Percentiles rank a stretch among this genome's conserved stretches.
Conservation (phyloP, 2,113 vertebrate genomes). For the Alaudala cheleensis region DNA sequence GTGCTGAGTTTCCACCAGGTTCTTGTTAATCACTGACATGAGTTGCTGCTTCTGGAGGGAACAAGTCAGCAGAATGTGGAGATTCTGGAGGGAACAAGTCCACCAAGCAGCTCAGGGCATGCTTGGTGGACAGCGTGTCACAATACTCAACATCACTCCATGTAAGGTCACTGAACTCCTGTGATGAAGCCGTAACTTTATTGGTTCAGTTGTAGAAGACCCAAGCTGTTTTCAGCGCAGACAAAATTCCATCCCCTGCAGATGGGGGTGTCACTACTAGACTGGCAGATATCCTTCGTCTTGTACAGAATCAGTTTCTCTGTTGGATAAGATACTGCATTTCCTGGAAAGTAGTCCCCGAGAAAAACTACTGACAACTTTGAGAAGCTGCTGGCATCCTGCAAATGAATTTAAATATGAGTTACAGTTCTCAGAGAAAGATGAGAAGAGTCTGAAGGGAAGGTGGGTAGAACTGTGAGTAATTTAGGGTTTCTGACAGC, state of each 20-base stretch:
- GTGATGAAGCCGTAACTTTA: not conserved
- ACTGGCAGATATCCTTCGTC: not conserved
- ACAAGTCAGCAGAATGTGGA: not conserved
- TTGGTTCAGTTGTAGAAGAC: not conserved
- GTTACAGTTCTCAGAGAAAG: not conserved
- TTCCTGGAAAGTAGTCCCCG: not conserved
- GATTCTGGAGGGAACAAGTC: constrained; percentile 20
- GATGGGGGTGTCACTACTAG: not conserved
- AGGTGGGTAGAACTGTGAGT: not conserved
- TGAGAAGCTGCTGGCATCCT: not conserved
- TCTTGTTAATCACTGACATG: constrained; percentile 11
- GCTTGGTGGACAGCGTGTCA: not conserved
- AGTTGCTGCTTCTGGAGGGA: constrained; percentile 19
- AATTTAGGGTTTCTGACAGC: not conserved
- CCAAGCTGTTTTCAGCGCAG: not conserved
- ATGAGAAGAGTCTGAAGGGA: not conserved
- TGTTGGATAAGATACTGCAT: not conserved
- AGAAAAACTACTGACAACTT: not conserved
- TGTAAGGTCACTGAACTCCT: not conserved
- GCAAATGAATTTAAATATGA: not conserved
- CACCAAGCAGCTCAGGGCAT: not conserved
- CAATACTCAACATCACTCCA: not conserved
- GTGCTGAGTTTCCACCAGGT: not conserved
- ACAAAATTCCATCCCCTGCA: not conserved
- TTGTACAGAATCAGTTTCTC: not conserved